Evolutionary conservation across 1,140 invertebrate genomes (phyloP).

Genomic region (Nasonia giraulti): DNA sequence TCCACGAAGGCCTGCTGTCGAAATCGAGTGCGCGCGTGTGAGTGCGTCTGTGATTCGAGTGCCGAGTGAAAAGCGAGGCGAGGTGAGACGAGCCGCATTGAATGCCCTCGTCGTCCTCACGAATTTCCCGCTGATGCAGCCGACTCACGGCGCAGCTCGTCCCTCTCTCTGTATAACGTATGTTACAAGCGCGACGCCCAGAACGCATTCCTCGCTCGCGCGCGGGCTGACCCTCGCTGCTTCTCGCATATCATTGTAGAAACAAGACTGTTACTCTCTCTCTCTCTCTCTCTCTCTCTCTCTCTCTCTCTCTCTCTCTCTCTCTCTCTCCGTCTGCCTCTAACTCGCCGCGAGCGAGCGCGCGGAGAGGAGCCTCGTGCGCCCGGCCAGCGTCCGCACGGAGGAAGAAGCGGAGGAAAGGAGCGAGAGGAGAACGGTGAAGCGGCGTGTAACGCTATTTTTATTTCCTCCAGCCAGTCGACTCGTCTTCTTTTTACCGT

Average conservation of each 20-base stretch:
- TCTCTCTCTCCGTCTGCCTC: not conserved
- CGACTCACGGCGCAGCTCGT: not conserved
- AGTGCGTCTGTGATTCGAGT: not conserved
- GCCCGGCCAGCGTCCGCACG: not conserved
- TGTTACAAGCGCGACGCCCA: slow-evolving; percentile 2
- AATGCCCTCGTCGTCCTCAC: slow-evolving; percentile 5
- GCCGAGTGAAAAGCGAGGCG: not conserved
- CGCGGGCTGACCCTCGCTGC: slow-evolving; percentile 30
- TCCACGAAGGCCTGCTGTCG: not conserved
- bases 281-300: too few relatives aligned
- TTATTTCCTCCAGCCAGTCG: slow-evolving; percentile 23
- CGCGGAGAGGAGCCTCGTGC: not conserved
- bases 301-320: not conserved
- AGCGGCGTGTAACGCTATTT: slow-evolving; percentile 37
- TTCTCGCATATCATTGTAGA: slow-evolving; percentile 52
- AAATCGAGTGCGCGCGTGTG: not conserved
- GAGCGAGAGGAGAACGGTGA: not conserved
- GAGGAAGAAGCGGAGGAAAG: not conserved
- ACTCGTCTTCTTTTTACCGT: not conserved
- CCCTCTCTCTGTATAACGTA: not conserved
- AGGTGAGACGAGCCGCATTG: not conserved
- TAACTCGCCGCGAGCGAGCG: not conserved
- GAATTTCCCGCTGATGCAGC: slow-evolving; percentile 23
- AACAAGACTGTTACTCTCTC: slow-evolving; percentile 46
- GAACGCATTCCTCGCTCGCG: slow-evolving; percentile 21